Base-by-base conservation (phyloP, 64 coral and sea anemone species). In the Orbicella faveolata region DNA sequence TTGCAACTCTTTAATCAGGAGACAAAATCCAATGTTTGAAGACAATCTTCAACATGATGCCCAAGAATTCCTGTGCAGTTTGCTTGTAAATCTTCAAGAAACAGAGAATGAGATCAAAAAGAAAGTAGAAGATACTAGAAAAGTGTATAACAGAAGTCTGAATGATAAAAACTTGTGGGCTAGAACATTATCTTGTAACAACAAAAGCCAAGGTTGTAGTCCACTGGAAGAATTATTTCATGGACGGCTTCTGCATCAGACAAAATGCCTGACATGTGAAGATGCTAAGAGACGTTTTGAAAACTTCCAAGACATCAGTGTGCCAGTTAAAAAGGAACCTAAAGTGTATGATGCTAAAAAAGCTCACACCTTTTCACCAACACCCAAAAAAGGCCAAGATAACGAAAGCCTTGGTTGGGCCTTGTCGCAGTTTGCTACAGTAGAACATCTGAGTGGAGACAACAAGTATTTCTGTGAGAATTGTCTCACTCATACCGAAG, bases 391-490 rank as follows among this genome's bases (percentile, higher is more conserved):
- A 74, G 73, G 76, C 9, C 76, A 82, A 88, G 62, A 78, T 83
- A 76, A 53, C 10, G 30, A 88, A 17, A 96, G 87, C 78, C 78
- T 99, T 54, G 23, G 79, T 10, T 96, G 97, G 97, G 94, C 97
- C 34, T 89, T 99, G 72, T 89, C 94, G 53, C 94, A 99, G 85
- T 99, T 99, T 99, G 97, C 94, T 36, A 91, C 84, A 20, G 66
- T 90, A 83, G 97, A 99, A 88, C 83, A 76, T 61, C 84, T 99
- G 44, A 92, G 89, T 63, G 97, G 91, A 30, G 91, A 99, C 8
- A 99, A 99, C 79, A 99, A 99, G 30, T 99, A 99, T 52, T 99
- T 99, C 80, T 99, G 97, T 92, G 97, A 96, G 23, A 96, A 83
- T 34, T 99, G 97, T 69, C 69, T 77, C 10, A 94, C 97, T 17